Evolutionary conservation across 35 echinoderm and acorn worm species (phyloP).

Genomic region (Lytechinus pictus): DNA sequence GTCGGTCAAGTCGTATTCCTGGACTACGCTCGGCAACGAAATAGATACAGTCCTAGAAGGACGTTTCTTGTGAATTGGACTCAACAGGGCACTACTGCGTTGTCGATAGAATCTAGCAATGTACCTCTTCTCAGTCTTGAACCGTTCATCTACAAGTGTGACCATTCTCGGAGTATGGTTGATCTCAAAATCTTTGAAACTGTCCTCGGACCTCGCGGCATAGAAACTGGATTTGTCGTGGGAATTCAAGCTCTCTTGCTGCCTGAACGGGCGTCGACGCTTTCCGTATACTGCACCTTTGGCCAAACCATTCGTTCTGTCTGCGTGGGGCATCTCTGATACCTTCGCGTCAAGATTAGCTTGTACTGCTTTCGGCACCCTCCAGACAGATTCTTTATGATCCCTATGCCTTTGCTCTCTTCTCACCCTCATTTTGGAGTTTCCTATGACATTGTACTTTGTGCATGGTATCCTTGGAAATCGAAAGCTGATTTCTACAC

Average conservation of each 20-base stretch:
- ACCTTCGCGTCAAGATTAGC: background rate
- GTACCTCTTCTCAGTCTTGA: background rate
- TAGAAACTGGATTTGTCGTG: background rate
- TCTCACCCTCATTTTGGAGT: conserved; percentile 62
- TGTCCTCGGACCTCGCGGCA: background rate
- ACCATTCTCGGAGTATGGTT: background rate
- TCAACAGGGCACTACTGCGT: conserved; percentile 15
- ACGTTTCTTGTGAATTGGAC: background rate
- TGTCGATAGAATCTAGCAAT: conserved; percentile 36
- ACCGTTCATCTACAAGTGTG: background rate
- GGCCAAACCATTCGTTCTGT: background rate
- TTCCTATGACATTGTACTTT: conserved; percentile 64
- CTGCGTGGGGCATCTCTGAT: background rate
- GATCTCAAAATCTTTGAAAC: background rate
- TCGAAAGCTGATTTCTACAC: conserved; percentile 28
- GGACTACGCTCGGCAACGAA: background rate
- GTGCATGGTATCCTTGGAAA: conserved; percentile 56
- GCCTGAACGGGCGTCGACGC: background rate
- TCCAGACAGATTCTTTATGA: conserved; percentile 38
- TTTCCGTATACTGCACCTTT: background rate
- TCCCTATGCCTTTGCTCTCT: background rate
- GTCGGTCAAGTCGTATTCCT: background rate
- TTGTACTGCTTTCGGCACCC: conserved; percentile 6
- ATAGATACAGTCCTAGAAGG: background rate
- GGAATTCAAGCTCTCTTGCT: background rate